phyloP scores from a whole-genome alignment of 2,797 vertebrate genomes.

The Myotis pilosus region DNA sequence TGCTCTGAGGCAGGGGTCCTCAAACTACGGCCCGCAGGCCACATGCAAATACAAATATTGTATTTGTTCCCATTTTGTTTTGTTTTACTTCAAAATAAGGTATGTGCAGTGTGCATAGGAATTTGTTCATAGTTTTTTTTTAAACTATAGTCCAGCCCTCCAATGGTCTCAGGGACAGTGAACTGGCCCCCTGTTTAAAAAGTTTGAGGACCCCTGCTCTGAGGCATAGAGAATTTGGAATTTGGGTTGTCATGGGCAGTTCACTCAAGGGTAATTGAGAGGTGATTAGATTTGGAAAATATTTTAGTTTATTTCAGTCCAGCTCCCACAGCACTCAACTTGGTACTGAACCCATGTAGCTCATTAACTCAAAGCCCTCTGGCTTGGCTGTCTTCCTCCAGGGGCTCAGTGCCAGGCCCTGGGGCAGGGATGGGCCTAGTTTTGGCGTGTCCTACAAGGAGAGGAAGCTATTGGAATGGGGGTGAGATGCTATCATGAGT shows the following conservation, averaged over 20 bases:
- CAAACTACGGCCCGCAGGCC: too few species aligned
- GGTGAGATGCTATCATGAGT: background rate
- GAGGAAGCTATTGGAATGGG: background rate
- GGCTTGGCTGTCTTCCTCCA: constrained; percentile 50
- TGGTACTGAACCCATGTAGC: constrained; percentile 47
- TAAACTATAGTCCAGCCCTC: too few species aligned
- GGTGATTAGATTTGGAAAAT: constrained; percentile 65
- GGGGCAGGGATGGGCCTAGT: background rate
- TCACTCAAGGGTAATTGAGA: constrained; percentile 66
- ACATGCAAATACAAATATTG: too few species aligned
- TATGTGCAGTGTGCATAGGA: too few species aligned
- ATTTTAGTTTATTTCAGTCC: constrained; percentile 69
- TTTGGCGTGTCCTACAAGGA: background rate
- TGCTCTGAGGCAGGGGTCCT: background rate
- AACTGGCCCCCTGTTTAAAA: too few species aligned
- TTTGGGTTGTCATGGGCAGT: constrained; percentile 50
- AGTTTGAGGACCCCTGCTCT: too few species aligned
- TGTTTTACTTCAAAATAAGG: too few species aligned
- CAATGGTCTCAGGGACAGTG: too few species aligned
- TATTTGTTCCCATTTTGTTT: too few species aligned
- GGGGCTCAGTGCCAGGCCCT: constrained; percentile 43
- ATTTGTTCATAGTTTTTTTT: too few species aligned
- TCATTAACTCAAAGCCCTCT: constrained; percentile 60
- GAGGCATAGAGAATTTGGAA: constrained; percentile 9
- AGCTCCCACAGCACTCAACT: constrained; percentile 49